Conservation (phyloP, 2,113 vertebrate species). For the Arizona elegans region DNA sequence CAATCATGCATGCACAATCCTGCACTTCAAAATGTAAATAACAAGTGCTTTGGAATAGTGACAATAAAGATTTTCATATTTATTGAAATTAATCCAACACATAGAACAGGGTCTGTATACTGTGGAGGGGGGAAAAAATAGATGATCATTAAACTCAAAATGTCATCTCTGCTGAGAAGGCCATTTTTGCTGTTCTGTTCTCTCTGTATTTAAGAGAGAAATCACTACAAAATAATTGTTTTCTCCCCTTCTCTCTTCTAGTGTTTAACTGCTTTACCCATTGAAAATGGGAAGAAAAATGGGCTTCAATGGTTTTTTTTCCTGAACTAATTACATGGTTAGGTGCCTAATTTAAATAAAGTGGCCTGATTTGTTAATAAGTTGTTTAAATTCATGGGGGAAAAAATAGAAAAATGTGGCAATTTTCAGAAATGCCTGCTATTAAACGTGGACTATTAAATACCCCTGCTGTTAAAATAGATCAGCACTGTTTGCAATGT, state of each 20-base stretch:
- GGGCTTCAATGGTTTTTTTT: constrained; percentile 42
- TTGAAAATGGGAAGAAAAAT: constrained; percentile 45
- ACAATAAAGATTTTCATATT: constrained; percentile 47
- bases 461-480: not conserved
- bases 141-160: constrained; percentile 34
- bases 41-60: constrained; percentile 33
- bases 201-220: not conserved
- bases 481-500: constrained; percentile 4
- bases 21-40: constrained; percentile 47
- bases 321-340: constrained; percentile 55
- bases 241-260: constrained; percentile 18
- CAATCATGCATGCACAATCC: constrained; percentile 49
- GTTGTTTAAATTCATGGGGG: constrained; percentile 43
- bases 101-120: not conserved
- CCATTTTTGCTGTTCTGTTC: not conserved
- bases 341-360: constrained; percentile 39
- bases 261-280: constrained; percentile 1
- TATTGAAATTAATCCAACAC: constrained; percentile 45
- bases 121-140: not conserved
- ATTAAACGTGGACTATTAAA: not conserved
- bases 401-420: not conserved
- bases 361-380: constrained; percentile 51
- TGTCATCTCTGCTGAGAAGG: not conserved
- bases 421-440: constrained; percentile 18
- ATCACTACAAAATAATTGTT: constrained; percentile 28